Percentiles rank a stretch among this genome's conserved stretches.
Conservation (phyloP, 1,140 invertebrate species). For the Drosophila tropicalis region DNA sequence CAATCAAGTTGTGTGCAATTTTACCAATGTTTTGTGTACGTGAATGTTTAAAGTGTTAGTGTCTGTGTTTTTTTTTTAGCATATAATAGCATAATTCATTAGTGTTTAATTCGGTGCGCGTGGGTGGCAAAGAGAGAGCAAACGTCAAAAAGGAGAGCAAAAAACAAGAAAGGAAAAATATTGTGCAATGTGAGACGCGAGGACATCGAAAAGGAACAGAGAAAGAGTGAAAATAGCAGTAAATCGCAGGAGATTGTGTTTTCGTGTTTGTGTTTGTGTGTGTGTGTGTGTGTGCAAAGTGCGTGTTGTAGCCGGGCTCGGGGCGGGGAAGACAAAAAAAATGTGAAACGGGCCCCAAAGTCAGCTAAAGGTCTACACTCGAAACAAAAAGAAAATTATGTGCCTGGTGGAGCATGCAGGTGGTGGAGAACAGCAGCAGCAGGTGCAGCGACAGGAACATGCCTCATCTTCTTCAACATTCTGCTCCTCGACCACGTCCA, state of each 20-base stretch:
- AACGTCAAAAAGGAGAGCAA: background rate
- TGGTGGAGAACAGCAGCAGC: slow-evolving; percentile 36
- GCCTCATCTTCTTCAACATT: slow-evolving; percentile 34
- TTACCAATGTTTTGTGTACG: background rate
- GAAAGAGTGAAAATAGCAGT: slow-evolving; percentile 13
- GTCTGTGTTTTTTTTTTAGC: slow-evolving; percentile 14
- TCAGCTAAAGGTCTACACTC: slow-evolving; percentile 50
- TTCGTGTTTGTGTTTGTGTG: slow-evolving; percentile 27
- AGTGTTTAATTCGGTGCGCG: slow-evolving; percentile 5
- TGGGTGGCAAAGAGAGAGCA: background rate
- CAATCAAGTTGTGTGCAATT: slow-evolving; percentile 5
- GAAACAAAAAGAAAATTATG: slow-evolving; percentile 36
- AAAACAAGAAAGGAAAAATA: slow-evolving; percentile 5
- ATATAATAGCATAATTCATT: slow-evolving; percentile 5
- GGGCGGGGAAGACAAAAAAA: slow-evolving; percentile 24
- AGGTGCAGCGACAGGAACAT: slow-evolving; percentile 14
- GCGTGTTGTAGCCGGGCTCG: background rate
- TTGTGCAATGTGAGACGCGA: slow-evolving; percentile 8
- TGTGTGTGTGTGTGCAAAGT: slow-evolving; percentile 31
- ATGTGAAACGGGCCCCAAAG: slow-evolving; percentile 53
- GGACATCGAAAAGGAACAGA: background rate
- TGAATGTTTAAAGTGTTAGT: background rate
- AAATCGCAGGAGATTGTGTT: slow-evolving; percentile 58
- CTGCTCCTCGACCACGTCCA: slow-evolving; percentile 21
- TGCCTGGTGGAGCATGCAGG: slow-evolving; percentile 74